Conservation (phyloP, 2,888 invertebrate genomes). For the Orgyia antiqua region DNA sequence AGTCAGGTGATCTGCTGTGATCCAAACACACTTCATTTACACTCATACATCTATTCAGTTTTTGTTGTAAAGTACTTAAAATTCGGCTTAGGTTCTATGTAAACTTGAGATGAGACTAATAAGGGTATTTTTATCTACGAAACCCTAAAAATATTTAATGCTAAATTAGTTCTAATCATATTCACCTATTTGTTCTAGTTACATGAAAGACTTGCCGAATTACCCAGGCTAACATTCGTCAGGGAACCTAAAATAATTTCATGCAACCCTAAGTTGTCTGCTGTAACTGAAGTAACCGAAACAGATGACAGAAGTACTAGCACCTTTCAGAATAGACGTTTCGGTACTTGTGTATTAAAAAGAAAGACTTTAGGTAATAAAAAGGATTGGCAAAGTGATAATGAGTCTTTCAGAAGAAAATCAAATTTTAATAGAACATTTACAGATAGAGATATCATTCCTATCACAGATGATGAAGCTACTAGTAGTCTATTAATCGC, state of each 20-base stretch:
- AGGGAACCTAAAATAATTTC: conserved; percentile 40
- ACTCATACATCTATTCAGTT: too few relatives aligned
- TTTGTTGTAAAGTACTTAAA: too few relatives aligned
- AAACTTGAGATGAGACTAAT: too few relatives aligned
- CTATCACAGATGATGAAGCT: too few relatives aligned
- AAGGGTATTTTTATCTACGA: too few relatives aligned
- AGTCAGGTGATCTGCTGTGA: too few relatives aligned
- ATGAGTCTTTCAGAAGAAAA: conserved; percentile 20
- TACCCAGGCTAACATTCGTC: conserved; percentile 39
- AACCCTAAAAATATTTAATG: too few relatives aligned
- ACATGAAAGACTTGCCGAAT: conserved; percentile 44
- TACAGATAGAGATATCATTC: conserved; percentile 10
- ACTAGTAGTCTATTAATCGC: conserved; percentile 43
- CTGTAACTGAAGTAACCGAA: conserved; percentile 50
- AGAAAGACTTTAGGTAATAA: conserved; percentile 11
- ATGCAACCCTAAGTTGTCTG: conserved; percentile 42
- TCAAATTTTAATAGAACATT: conserved; percentile 1
- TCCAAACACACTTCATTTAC: too few relatives aligned
- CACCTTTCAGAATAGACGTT: conserved; percentile 28
- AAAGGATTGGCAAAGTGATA: conserved; percentile 32
- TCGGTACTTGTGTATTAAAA: conserved; percentile 28
- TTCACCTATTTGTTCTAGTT: conserved; percentile 42
- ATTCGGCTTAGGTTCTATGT: too few relatives aligned
- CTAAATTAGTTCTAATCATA: too few relatives aligned
- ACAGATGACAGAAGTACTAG: conserved; percentile 31